Conservation (phyloP, 2,797 vertebrate species). For the Hippoglossus hippoglossus region DNA sequence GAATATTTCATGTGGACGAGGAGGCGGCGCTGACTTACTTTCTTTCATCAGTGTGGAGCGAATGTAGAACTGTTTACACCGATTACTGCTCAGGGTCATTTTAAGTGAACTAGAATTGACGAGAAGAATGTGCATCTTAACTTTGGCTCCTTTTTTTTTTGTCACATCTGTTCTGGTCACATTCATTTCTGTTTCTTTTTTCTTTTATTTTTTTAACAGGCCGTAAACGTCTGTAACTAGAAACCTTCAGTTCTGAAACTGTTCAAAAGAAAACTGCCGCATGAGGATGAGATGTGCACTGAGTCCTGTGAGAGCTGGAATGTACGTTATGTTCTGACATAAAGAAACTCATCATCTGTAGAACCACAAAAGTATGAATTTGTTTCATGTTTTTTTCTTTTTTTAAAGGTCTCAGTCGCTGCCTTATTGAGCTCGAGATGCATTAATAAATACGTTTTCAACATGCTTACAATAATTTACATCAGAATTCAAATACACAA, state of each 20-base stretch:
- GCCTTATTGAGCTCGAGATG: no score
- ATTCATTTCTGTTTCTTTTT: background rate
- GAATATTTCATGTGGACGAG: constrained; percentile 17
- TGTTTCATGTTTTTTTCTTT: background rate
- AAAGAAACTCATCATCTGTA: constrained; percentile 22
- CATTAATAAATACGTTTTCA: no score
- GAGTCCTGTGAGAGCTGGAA: constrained; percentile 19
- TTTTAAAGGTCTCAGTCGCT: no score
- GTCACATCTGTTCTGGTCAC: constrained; percentile 11
- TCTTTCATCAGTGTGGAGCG: constrained; percentile 53
- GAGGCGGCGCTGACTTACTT: constrained; percentile 39
- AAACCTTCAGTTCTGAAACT: constrained; percentile 1
- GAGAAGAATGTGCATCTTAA: constrained; percentile 71
- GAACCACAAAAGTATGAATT: background rate
- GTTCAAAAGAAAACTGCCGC: constrained; percentile 21
- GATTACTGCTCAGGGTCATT: constrained; percentile 84
- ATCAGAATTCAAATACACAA: no score
- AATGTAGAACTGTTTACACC: constrained; percentile 82
- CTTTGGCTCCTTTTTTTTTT: constrained; percentile 39
- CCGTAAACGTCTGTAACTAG: background rate
- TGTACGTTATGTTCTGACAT: constrained; percentile 37
- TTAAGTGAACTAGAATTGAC: constrained; percentile 74
- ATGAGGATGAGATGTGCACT: constrained; percentile 11
- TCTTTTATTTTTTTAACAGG: background rate
- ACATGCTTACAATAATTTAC: no score